Base-by-base conservation (phyloP, 2,888 invertebrate species). In the Synergus itoensis region DNA sequence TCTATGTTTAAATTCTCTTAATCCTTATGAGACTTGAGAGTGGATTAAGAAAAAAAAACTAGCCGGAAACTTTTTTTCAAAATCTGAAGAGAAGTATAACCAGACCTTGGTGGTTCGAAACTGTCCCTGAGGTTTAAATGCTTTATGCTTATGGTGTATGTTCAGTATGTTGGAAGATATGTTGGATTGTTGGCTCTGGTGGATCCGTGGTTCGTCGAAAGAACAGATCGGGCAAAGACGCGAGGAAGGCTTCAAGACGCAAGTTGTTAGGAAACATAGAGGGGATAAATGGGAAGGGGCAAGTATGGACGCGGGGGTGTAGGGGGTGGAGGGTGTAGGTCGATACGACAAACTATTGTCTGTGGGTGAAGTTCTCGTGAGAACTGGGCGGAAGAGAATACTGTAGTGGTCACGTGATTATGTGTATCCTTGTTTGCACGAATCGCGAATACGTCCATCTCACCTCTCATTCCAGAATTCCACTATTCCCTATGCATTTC, bases 341-440 rank as follows among this genome's bases (percentile, higher is more conserved):
- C 89, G 90, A 89, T 89, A 89, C 89, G 88, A 87, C 89, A 88
- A 89, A 89, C 89, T 89, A 88, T 89, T 89, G 89, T 89, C 88
- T 88, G 86, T 84, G 87, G 86, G 86, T 86, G 86, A 88, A 89
- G 87, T 86, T 88, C 86, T 89, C 87, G 82, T 85, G 88, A 88
- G 87, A 88, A 88, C 85, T 82, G 83, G 83, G 84, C 85, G 86
- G 85, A 86, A 86, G 87, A 88, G 81, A 80, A 77, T 79, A 85
- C 83, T 84, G 83, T 79, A 81, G 83, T 81, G 86, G 82, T 88
- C 85, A 85, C 85, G 84, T 84, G 84, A 85, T 84, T 82, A 81
- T 83, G 79, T 78, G 79, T 84, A 77, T 81, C 80, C 79, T 85
- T 82, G 80, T 77, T 82, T 77, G 83, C 83, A 83, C 81, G 84